Evolutionary conservation across 2,888 invertebrate species (phyloP).

Genomic region (Cosmia pyralina): DNA sequence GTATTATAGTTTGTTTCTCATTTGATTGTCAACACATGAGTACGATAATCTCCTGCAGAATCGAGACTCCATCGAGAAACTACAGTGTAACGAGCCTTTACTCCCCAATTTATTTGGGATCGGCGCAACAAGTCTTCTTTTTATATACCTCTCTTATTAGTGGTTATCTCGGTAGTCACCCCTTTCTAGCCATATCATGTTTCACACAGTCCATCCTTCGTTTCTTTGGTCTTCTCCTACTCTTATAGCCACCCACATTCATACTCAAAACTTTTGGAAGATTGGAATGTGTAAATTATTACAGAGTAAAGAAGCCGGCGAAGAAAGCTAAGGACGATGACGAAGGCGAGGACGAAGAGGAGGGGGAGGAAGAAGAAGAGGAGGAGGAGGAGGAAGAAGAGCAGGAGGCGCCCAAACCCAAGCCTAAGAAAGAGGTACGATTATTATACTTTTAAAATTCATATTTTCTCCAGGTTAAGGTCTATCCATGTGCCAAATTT

Average conservation of each 20-base stretch:
- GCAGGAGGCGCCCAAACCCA: slow-evolving; percentile 86
- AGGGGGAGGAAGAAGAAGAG: slow-evolving; percentile 82
- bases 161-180: not conserved
- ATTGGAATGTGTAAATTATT: not conserved
- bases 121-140: not conserved
- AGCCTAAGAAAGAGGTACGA: slow-evolving; percentile 87
- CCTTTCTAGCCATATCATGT: not conserved
- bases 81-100: not conserved
- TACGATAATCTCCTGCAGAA: not conserved
- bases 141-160: not conserved
- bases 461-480: no score
- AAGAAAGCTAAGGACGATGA: slow-evolving; percentile 84
- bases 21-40: not conserved
- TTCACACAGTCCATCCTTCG: not conserved
- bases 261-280: not conserved
- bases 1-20: not conserved
- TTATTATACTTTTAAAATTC: not conserved
- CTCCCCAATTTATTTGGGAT: not conserved
- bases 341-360: slow-evolving; percentile 84
- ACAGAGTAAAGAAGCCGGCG: slow-evolving; percentile 82
- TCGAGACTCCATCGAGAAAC: not conserved
- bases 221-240: not conserved
- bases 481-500: no score
- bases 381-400: slow-evolving; percentile 86
- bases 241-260: not conserved